A percentile compares a stretch with the other conserved stretches of the same genome.
Conservation (phyloP, 2,888 invertebrate genomes). For the Cataglyphis livida region DNA sequence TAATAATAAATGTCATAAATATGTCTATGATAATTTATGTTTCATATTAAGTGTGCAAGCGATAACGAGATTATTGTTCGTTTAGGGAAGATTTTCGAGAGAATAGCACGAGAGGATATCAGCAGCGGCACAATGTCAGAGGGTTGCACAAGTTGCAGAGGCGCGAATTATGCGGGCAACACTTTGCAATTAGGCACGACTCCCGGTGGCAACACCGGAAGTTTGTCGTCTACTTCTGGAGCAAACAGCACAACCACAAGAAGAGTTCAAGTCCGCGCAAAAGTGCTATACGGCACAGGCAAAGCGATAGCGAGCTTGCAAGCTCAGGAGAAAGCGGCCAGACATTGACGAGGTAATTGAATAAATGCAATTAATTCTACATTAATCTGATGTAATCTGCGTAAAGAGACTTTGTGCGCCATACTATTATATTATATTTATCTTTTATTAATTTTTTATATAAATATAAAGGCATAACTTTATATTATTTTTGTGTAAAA, state of each 20-base stretch:
- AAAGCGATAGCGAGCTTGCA: slow-evolving; percentile 82
- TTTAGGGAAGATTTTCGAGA: slow-evolving; percentile 9
- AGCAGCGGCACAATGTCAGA: slow-evolving; percentile 78
- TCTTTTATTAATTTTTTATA: background rate
- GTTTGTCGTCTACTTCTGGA: slow-evolving; percentile 66
- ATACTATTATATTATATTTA: too few species aligned
- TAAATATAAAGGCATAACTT: background rate
- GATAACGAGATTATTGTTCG: slow-evolving; percentile 23
- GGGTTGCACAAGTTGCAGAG: slow-evolving; percentile 82
- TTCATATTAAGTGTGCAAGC: background rate
- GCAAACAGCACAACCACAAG: slow-evolving; percentile 67
- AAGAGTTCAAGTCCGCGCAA: slow-evolving; percentile 82
- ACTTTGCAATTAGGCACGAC: slow-evolving; percentile 76
- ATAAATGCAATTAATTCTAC: background rate
- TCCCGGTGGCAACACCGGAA: slow-evolving; percentile 76
- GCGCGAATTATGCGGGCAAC: slow-evolving; percentile 78
- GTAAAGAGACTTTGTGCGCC: too few species aligned
- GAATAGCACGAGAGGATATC: slow-evolving; percentile 47
- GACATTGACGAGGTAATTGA: slow-evolving; percentile 74
- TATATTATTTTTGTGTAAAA: background rate
- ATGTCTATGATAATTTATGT: too few species aligned
- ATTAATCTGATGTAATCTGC: background rate
- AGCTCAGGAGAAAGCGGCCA: slow-evolving; percentile 82
- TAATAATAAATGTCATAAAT: slow-evolving; percentile 1
- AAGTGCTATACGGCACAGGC: slow-evolving; percentile 82